A percentile compares a stretch with the other conserved stretches of the same genome.
Conservation (phyloP, 37 sponge, comb jelly and placozoan genomes). For the Aphrocallistes beatrix region DNA sequence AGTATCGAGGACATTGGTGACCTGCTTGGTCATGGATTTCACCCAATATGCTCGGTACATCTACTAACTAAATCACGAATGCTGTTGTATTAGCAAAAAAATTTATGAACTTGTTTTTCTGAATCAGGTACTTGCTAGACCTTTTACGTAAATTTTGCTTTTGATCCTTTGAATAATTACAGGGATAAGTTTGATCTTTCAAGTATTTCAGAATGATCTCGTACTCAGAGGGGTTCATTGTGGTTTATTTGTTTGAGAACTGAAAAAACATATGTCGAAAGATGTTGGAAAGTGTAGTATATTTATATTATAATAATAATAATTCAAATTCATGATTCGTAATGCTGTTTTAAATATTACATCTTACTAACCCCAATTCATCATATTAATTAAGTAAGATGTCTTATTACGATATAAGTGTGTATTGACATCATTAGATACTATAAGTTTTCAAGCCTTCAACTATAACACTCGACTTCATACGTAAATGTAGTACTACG, state of each 20-base stretch:
- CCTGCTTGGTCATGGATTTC: neutral
- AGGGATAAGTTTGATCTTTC: neutral
- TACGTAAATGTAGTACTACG: neutral
- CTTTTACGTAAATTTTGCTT: neutral
- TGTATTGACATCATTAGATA: neutral
- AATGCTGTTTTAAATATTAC: neutral
- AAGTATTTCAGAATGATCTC: neutral
- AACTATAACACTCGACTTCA: too few species aligned
- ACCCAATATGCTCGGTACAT: neutral
- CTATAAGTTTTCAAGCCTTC: too few species aligned
- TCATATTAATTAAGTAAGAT: neutral
- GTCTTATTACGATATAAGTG: neutral
- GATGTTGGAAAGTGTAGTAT: too few species aligned
- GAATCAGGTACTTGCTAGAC: neutral
- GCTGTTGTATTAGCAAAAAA: neutral
- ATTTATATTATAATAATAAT: too few species aligned
- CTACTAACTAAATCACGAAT: neutral
- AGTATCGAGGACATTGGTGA: neutral
- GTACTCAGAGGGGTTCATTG: neutral
- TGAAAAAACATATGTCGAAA: too few species aligned
- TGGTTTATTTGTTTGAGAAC: too few species aligned
- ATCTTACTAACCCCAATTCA: neutral
- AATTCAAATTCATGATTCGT: neutral
- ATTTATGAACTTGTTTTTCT: neutral
- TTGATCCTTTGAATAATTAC: neutral